A percentile compares a stretch with the other conserved stretches of the same genome.
phyloP scores from a whole-genome alignment of 2,888 invertebrate genomes.

The Noctua fimbriata region DNA sequence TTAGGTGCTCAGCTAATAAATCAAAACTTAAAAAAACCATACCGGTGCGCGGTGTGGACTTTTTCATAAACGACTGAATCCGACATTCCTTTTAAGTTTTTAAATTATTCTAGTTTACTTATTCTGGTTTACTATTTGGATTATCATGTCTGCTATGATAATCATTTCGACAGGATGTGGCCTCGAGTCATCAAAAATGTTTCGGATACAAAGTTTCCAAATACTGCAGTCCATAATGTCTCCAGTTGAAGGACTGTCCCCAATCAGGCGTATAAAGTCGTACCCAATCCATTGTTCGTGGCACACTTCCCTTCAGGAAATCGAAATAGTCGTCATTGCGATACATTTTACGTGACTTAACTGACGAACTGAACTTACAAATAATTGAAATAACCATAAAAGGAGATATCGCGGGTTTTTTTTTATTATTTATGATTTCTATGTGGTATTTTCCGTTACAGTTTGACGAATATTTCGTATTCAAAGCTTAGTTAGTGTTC shows the following conservation, averaged over 20 bases:
- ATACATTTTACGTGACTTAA: slow-evolving; percentile 49
- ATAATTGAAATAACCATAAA: slow-evolving; percentile 13
- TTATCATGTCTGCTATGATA: background rate
- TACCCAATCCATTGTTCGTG: slow-evolving; percentile 69
- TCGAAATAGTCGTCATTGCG: slow-evolving; percentile 40
- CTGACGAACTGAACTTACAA: background rate
- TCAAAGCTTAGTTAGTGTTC: slow-evolving; percentile 28
- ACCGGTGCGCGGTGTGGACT: background rate
- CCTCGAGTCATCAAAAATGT: slow-evolving; percentile 14
- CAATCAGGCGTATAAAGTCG: slow-evolving; percentile 55
- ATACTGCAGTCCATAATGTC: slow-evolving; percentile 24
- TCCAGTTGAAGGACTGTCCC: slow-evolving; percentile 44
- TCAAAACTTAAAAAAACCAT: background rate
- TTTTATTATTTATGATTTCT: background rate
- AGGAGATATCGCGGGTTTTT: slow-evolving; percentile 2
- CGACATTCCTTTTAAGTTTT: background rate
- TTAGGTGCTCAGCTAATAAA: background rate
- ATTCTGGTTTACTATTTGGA: background rate
- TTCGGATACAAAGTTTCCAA: slow-evolving; percentile 27
- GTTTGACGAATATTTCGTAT: slow-evolving; percentile 1
- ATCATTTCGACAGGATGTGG: slow-evolving; percentile 6
- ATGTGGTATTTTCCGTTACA: slow-evolving; percentile 38
- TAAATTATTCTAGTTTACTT: background rate
- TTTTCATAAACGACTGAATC: background rate
- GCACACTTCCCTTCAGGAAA: slow-evolving; percentile 60